Evolutionary conservation across 2,797 vertebrate genomes (phyloP), one percentile per base, ranked within the genome.

Genomic region (Pangasius sanitwongsei): DNA sequence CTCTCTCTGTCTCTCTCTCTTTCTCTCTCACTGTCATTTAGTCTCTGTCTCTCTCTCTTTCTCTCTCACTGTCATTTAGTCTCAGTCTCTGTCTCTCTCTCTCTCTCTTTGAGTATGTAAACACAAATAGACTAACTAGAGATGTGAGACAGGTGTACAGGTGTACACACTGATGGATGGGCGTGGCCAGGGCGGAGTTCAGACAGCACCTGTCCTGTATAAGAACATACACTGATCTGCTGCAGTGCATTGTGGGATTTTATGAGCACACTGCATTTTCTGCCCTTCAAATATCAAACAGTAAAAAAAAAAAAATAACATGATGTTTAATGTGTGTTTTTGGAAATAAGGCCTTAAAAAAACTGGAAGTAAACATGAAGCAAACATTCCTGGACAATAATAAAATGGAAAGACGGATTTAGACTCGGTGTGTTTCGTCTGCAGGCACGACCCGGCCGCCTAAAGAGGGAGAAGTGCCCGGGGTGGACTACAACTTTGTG

Each of bases 401-500:
- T 20, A 9, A 41, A 41, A 9, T 3, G 18, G 5, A 9, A 20
- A 4, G 4, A 11, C 20, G 2, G 4, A 28, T 13, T 50, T 16
- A 18, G 28, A 18, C 28, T 31, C 6, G 1, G 28, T 53, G 48
- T 31, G 77, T 83, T 93, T 93, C 88, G 93, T 92, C 90, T 91
- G 91, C 67, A 99, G 99, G 98, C 95, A 99, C 98, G 84, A 99
- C 98, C 96, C 97, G 99, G 96, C 98, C 97, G 95, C 99, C 99
- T 96, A 99, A 98, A 96, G 98, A 99, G 95, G 99, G 98, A 55
- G 99, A 99, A 94, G 99, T 99, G 93, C 98, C 99, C 0, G 99
- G 98, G 91, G 98, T 99, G 96, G 99, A 99, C 96, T 99, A 99
- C 94, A 98, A 98, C 95, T 99, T 99, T 91, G 97, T 99, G 94